These are phyloP conservation scores for Brenthis ino DNA, from an alignment of 2,888 invertebrate genomes.

Conservation along the genomic window DNA sequence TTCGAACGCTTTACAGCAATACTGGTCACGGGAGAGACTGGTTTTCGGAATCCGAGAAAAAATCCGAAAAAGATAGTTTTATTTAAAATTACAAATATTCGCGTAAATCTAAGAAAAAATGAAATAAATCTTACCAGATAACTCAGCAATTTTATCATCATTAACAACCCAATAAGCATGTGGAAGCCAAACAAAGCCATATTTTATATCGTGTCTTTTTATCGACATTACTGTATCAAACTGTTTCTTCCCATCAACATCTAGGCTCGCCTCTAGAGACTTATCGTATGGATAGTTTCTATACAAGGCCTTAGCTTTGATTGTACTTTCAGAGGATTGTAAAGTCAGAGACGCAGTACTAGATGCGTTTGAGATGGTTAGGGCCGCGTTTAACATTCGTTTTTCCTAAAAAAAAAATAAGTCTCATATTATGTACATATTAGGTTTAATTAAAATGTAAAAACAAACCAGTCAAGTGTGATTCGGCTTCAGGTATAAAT, in stretches of 20 bases:
- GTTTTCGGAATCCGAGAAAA: too few relatives aligned
- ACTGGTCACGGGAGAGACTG: too few relatives aligned
- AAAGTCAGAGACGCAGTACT: slow-evolving; percentile 81
- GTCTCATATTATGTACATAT: not conserved
- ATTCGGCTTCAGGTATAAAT: too few relatives aligned
- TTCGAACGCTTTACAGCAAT: too few relatives aligned
- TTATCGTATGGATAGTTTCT: slow-evolving; percentile 86
- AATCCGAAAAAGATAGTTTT: too few relatives aligned
- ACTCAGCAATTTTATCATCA: slow-evolving; percentile 86
- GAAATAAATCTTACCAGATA: slow-evolving; percentile 80
- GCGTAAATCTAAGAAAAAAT: too few relatives aligned
- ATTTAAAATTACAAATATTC: too few relatives aligned
- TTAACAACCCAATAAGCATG: slow-evolving; percentile 88
- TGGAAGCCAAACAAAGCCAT: slow-evolving; percentile 88
- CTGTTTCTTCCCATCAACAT: slow-evolving; percentile 88
- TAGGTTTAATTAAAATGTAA: too few relatives aligned
- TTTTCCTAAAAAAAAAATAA: slow-evolving; percentile 62
- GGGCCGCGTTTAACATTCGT: slow-evolving; percentile 72
- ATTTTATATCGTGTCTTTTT: slow-evolving; percentile 79
- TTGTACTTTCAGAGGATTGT: slow-evolving; percentile 85
- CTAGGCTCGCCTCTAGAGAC: slow-evolving; percentile 85
- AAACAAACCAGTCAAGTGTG: too few relatives aligned
- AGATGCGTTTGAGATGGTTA: slow-evolving; percentile 66
- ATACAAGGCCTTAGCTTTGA: slow-evolving; percentile 88
- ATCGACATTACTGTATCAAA: slow-evolving; percentile 85